Conservation (phyloP, 1,140 invertebrate genomes). For the Apis florea region DNA sequence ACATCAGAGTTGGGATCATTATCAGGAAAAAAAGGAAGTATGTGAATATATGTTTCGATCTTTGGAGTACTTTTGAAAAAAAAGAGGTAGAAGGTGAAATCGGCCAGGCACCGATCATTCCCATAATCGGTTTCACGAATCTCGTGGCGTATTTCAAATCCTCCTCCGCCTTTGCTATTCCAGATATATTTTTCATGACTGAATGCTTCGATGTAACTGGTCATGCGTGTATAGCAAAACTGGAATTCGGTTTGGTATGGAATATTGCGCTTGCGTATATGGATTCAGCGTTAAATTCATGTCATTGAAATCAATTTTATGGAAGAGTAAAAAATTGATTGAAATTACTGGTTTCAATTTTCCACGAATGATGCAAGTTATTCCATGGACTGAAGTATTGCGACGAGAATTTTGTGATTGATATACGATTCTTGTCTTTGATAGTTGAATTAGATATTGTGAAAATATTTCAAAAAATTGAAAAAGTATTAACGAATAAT, state of each 20-base stretch:
- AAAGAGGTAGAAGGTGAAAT: conserved; percentile 7
- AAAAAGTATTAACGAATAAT: background rate
- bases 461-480: too few species aligned
- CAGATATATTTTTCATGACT: background rate
- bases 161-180: background rate
- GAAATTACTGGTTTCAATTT: background rate
- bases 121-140: conserved; percentile 15
- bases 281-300: background rate
- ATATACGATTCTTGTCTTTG: too few species aligned
- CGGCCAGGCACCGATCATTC: conserved; percentile 52
- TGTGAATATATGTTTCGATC: background rate
- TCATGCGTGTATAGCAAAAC: background rate
- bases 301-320: background rate
- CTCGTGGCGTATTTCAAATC: conserved; percentile 15
- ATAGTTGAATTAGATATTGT: too few species aligned
- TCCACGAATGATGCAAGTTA: background rate
- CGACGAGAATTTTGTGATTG: too few species aligned
- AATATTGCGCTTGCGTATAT: conserved; percentile 35
- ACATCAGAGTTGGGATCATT: conserved; percentile 36
- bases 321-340: background rate
- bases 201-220: background rate
- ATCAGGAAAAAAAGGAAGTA: conserved; percentile 43
- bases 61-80: background rate
- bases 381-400: too few species aligned
- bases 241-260: background rate